Conservation (phyloP, 2,113 vertebrate genomes). For the Lampris incognitus region DNA sequence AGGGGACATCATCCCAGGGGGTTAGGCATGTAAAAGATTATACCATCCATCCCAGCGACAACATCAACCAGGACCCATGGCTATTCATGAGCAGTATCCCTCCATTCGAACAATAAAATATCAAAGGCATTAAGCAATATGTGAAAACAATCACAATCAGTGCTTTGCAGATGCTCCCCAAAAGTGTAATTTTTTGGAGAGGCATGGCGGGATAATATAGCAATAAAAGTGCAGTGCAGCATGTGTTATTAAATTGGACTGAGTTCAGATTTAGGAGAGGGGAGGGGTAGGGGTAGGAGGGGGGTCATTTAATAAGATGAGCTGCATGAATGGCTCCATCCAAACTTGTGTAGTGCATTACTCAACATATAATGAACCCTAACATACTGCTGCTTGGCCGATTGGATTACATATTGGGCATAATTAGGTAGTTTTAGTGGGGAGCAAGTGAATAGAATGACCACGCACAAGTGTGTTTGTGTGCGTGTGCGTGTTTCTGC, state of each 20-base stretch:
- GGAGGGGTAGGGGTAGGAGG: constrained; percentile 14
- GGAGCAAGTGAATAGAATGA: constrained; percentile 23
- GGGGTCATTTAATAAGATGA: constrained; percentile 68
- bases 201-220: constrained; percentile 47
- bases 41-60: background rate
- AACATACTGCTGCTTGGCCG: constrained; percentile 46
- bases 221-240: constrained; percentile 57
- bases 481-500: constrained; percentile 7
- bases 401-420: constrained; percentile 58
- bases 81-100: constrained; percentile 9
- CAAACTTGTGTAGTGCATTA: constrained; percentile 64
- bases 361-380: constrained; percentile 68
- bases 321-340: constrained; percentile 70
- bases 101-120: constrained; percentile 3
- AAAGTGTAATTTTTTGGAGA: constrained; percentile 35
- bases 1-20: background rate
- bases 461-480: constrained; percentile 15
- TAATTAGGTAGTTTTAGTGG: constrained; percentile 56
- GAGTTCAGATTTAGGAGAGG: constrained; percentile 42
- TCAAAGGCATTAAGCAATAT: constrained; percentile 23
- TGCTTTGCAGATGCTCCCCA: constrained; percentile 26
- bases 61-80: constrained; percentile 9
- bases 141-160: constrained; percentile 26
- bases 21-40: background rate
- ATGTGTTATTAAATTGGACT: constrained; percentile 71